phyloP scores from a whole-genome alignment of 2,113 vertebrate species.

The Pygoscelis adeliae region DNA sequence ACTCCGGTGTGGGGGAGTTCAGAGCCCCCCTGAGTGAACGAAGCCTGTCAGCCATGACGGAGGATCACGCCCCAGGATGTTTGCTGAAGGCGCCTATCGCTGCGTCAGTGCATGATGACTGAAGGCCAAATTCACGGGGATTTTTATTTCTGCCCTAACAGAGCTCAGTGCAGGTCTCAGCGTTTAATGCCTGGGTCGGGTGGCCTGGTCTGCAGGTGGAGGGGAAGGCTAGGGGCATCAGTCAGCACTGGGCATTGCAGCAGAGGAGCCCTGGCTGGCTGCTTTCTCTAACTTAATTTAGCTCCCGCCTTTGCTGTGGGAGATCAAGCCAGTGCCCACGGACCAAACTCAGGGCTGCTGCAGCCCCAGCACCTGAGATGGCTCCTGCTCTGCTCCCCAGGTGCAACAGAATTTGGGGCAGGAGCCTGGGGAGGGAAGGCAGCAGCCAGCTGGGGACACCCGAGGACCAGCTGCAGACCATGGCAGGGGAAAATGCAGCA shows the following conservation, averaged over 20 bases:
- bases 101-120: neutral
- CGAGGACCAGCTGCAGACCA: neutral
- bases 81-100: neutral
- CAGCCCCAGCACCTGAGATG: neutral
- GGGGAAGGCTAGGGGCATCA: neutral
- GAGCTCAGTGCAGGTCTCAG: neutral
- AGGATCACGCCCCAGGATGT: accelerated
- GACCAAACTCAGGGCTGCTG: neutral
- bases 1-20: too few species aligned
- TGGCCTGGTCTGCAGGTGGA: accelerated
- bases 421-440: neutral
- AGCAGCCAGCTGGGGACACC: neutral
- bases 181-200: neutral
- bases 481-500: neutral
- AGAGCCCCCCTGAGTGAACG: neutral
- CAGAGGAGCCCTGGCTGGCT: neutral
- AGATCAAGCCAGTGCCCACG: neutral
- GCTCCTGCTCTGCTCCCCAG: neutral
- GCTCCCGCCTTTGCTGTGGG: neutral
- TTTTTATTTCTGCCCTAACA: neutral
- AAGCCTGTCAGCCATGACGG: neutral
- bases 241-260: neutral
- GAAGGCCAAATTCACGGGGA: accelerated
- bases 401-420: neutral
- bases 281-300: neutral